phyloP scores from a whole-genome alignment of 2,797 vertebrate species.

The Sciurus vulgaris region DNA sequence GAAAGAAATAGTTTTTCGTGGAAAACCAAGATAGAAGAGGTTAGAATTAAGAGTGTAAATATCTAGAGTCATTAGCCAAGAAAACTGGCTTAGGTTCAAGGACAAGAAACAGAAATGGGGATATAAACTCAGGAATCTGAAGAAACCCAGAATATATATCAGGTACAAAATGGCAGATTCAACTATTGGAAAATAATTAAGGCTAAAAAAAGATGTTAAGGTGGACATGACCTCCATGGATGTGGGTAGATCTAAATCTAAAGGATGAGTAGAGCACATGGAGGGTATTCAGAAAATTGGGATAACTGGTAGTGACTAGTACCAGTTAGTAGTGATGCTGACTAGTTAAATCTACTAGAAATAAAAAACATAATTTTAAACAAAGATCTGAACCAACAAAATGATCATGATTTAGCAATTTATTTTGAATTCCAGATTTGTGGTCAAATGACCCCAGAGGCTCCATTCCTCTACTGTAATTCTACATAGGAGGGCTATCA shows the following conservation, averaged over 20 bases:
- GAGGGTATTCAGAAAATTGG: neutral
- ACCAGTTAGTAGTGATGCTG: neutral
- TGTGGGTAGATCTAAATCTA: neutral
- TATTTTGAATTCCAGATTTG: neutral
- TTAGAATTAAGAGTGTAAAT: neutral
- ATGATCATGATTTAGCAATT: neutral
- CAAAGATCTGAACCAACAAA: neutral
- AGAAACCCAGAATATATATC: neutral
- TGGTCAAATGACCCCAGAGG: neutral
- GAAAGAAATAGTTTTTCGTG: neutral
- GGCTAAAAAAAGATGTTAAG: neutral
- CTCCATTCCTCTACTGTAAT: neutral
- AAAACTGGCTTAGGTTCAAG: neutral
- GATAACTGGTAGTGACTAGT: neutral
- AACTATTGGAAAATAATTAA: neutral
- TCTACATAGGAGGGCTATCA: neutral
- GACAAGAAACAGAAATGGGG: neutral
- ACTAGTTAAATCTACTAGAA: neutral
- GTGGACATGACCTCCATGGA: too few relatives aligned
- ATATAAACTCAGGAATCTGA: neutral
- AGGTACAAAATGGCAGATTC: neutral
- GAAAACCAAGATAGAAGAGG: neutral
- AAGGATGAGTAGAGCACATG: neutral
- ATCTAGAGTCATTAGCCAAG: neutral
- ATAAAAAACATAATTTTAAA: neutral